Evolutionary conservation across 2,113 vertebrate genomes (phyloP), one percentile per base, ranked within the genome.

Genomic region (Gambusia affinis): DNA sequence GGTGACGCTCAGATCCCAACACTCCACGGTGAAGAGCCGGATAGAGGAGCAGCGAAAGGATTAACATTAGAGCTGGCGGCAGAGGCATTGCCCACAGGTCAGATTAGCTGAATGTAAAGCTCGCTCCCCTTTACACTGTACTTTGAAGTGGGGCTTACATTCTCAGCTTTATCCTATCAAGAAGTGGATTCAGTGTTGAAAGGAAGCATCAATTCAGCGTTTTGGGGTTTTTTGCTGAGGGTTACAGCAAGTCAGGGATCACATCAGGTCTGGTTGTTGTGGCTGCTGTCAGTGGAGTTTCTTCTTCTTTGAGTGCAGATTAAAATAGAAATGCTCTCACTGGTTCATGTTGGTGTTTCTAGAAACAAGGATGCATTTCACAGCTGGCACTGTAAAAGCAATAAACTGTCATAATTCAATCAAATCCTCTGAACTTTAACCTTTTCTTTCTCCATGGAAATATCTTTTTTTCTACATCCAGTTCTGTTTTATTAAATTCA

Each of bases 91-190:
- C 81, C 87, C 88, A 85, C 82, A 89, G 90, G 87, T 90, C 87
- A 89, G 90, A 90, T 92, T 88, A 90, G 14, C 84, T 33, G 64
- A 79, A 87, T 84, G 86, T 89, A 88, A 88, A 90, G 84, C 79
- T 82, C 1, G 70, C 65, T 70, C 12, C 74, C 74, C 78, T 73
- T 86, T 71, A 79, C 69, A 44, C 77, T 1, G 24, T 78, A 75
- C 90, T 90, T 87, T 88, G 85, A 92, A 89, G 88, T 74, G 28
- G 70, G 71, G 82, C 87, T 90, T 87, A 89, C 80, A 87, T 83
- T 76, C 71, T 64, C 19, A 1, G 64, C 83, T 84, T 80, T 72
- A 85, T 88, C 84, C 87, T 68, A 79, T 77, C 81, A 72, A 30
- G 65, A 69, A 69, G 73, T 70, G 71, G 64, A 75, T 67, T 67